Evolutionary conservation across 2,113 vertebrate species (phyloP).

Genomic region (Cairina moschata): DNA sequence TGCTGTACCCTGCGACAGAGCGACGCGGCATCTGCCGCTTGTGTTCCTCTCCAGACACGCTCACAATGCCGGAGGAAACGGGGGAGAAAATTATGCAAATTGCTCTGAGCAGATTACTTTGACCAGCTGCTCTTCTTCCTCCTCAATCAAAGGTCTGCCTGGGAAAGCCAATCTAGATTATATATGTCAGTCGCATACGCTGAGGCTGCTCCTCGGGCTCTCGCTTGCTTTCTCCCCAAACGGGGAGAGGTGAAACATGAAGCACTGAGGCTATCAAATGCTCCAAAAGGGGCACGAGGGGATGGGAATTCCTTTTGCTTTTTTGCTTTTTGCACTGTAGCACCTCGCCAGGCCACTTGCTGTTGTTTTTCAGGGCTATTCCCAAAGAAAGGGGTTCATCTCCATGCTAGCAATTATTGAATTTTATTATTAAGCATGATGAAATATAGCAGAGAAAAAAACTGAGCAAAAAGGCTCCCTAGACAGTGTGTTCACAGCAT

Average conservation of each 20-base stretch:
- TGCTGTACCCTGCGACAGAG: slow-evolving; percentile 48
- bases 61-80: slow-evolving; percentile 77
- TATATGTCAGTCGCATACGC: slow-evolving; percentile 49
- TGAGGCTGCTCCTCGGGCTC: not conserved
- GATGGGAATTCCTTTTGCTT: slow-evolving; percentile 1
- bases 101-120: slow-evolving; percentile 74
- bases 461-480: not conserved
- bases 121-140: slow-evolving; percentile 79
- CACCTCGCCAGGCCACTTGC: not conserved
- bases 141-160: slow-evolving; percentile 68
- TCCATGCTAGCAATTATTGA: not conserved
- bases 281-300: not conserved
- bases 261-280: not conserved
- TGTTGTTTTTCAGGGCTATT: not conserved
- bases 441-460: slow-evolving; percentile 33
- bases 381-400: not conserved
- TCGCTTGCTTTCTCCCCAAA: not conserved
- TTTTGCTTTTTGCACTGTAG: not conserved
- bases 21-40: slow-evolving; percentile 75
- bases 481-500: not conserved
- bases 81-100: slow-evolving; percentile 78
- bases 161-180: slow-evolving; percentile 68
- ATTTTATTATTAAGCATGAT: slow-evolving; percentile 52
- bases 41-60: slow-evolving; percentile 69
- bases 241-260: not conserved